Evolutionary conservation across 1,140 invertebrate species (phyloP), one percentile per base, ranked within the genome.

Genomic region (Lucilia cuprina): DNA sequence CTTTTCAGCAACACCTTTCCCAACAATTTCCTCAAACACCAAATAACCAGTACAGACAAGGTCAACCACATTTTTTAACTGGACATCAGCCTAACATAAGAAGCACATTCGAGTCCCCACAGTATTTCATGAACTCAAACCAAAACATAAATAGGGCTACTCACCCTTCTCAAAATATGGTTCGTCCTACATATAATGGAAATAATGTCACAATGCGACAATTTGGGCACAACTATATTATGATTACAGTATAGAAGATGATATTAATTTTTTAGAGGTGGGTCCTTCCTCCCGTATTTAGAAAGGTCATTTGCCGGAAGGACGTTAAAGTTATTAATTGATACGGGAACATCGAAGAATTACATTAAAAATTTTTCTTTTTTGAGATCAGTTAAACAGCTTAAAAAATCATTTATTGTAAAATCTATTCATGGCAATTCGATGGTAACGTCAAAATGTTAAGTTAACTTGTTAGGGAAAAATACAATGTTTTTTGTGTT

Each of bases 401-500:
- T 60, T 14, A 5, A 60, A 60, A 60, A n/a, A n/a, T 12, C 13
- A 14, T 60, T 60, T 60, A 60, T 60, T 60, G 19, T n/a, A 65
- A 77, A 84, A 65, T 41, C 82, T 21, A 30, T 84, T 70, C 35
- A 83, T 34, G 49, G 41, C 55, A 60, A 60, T 74, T 74, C 50
- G 41, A 9, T 83, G 82, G 17, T 83, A 85, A 47, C 30, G 25
- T 25, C 83, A n/a, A 30, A 25, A 25, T 74, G 19, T 25, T 21
- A 10, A 74, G 13, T 60, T 17, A 60, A 60, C 13, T 7, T 60
- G 5, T n/a, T 60, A 25, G 74, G 21, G n/a, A 25, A 75, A 70
- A 74, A 55, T 92, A 85, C 17, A 14, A 2, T 12, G 13, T 14
- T 60, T 60, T 60, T 60, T 60, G 13, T 60, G 8, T 60, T 60